These are phyloP conservation scores for Mallateleia sp. DNA, from an alignment of 2,888 invertebrate species.

Conservation along the genomic window DNA sequence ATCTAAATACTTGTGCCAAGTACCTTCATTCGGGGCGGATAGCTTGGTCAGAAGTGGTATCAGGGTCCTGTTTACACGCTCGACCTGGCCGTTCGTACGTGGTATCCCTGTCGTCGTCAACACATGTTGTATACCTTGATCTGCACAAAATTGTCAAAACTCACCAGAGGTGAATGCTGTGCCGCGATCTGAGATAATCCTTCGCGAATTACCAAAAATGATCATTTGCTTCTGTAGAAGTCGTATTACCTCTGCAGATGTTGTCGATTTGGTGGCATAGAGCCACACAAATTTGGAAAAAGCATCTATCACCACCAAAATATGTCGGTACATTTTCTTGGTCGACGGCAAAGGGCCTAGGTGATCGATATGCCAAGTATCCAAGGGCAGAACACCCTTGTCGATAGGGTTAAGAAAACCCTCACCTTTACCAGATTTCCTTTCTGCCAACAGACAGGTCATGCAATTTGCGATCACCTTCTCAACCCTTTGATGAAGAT, in stretches of 20 bases:
- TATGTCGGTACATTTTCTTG: neutral
- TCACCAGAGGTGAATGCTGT: too few species aligned
- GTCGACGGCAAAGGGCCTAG: neutral
- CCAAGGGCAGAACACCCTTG: neutral
- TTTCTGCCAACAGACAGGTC: neutral
- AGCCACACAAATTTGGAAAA: neutral
- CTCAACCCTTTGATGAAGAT: neutral
- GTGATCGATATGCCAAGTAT: constrained; percentile 9
- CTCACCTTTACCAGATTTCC: neutral
- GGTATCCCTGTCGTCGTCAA: neutral
- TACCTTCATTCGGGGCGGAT: neutral
- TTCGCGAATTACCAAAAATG: neutral
- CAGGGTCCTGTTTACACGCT: neutral
- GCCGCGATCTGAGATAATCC: too few species aligned
- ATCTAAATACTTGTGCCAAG: neutral
- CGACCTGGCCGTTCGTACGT: neutral
- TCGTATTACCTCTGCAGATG: neutral
- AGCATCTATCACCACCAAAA: neutral
- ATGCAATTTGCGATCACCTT: too few species aligned
- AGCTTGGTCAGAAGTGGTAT: neutral
- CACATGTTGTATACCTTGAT: neutral
- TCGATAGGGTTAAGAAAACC: constrained; percentile 9
- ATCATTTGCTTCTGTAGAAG: neutral
- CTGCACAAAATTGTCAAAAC: neutral
- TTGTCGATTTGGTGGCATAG: neutral